Evolutionary conservation across 2,113 vertebrate species (phyloP).

Genomic region (Smithornis capensis): DNA sequence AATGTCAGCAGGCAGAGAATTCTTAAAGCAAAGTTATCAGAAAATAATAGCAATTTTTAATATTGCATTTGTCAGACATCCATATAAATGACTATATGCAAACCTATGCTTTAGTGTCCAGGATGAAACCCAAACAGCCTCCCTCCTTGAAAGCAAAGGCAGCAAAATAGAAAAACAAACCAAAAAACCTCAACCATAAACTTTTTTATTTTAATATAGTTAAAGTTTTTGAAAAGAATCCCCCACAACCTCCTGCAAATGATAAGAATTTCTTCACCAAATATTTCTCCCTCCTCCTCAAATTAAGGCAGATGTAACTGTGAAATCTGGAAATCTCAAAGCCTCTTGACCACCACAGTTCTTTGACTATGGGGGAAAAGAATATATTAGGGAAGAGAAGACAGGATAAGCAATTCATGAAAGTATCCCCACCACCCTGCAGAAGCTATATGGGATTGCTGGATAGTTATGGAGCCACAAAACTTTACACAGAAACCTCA

Average conservation of each 20-base stretch:
- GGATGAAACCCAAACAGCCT: neutral
- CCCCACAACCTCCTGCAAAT: neutral
- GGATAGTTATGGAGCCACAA: neutral
- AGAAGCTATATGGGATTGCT: neutral
- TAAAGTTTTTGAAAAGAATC: neutral
- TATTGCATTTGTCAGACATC: neutral
- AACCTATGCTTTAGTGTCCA: neutral
- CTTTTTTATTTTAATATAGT: neutral
- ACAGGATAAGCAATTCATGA: neutral
- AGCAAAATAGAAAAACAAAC: neutral
- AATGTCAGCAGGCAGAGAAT: neutral
- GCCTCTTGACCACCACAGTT: neutral
- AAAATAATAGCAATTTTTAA: neutral
- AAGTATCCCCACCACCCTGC: neutral
- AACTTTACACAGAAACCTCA: neutral
- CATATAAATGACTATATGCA: neutral
- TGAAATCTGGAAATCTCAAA: neutral
- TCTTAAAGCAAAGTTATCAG: neutral
- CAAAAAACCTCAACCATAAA: neutral
- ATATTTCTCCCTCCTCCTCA: neutral
- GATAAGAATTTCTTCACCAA: neutral
- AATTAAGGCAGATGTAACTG: neutral
- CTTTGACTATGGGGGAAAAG: neutral
- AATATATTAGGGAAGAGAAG: neutral
- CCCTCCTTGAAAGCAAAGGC: neutral